Evolutionary conservation across 2,113 vertebrate species (phyloP).

Genomic region (Agapornis roseicollis): DNA sequence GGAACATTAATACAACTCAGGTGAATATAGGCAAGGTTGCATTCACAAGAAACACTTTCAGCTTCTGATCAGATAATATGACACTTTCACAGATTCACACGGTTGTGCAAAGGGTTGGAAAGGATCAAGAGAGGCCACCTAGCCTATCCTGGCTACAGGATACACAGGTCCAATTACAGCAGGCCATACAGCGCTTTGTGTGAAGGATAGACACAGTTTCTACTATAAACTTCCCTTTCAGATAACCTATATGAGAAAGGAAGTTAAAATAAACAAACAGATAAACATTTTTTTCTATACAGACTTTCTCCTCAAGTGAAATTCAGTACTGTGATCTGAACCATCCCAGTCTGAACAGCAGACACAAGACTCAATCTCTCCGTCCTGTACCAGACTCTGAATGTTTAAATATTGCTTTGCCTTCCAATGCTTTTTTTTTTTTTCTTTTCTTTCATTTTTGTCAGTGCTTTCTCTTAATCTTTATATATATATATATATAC

Average conservation of each 20-base stretch:
- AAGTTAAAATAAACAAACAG: neutral
- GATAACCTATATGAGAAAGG: neutral
- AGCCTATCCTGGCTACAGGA: neutral
- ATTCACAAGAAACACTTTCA: neutral
- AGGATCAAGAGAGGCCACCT: neutral
- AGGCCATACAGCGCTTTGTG: neutral
- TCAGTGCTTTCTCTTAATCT: neutral
- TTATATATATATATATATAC: neutral
- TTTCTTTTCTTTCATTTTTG: neutral
- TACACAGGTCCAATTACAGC: neutral
- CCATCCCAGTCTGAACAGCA: neutral
- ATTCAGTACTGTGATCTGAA: neutral
- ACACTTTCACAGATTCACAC: neutral
- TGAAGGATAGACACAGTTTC: neutral
- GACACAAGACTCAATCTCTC: neutral
- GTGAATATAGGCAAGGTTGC: neutral
- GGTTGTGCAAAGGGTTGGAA: neutral
- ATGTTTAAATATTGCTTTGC: neutral
- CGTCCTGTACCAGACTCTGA: neutral
- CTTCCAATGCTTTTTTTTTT: neutral
- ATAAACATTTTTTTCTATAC: neutral
- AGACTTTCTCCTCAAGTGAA: neutral
- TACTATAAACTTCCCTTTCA: neutral
- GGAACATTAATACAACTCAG: neutral
- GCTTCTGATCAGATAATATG: neutral